Evolutionary conservation across 2,888 invertebrate species (phyloP).

Genomic region (Dasypolia templi): DNA sequence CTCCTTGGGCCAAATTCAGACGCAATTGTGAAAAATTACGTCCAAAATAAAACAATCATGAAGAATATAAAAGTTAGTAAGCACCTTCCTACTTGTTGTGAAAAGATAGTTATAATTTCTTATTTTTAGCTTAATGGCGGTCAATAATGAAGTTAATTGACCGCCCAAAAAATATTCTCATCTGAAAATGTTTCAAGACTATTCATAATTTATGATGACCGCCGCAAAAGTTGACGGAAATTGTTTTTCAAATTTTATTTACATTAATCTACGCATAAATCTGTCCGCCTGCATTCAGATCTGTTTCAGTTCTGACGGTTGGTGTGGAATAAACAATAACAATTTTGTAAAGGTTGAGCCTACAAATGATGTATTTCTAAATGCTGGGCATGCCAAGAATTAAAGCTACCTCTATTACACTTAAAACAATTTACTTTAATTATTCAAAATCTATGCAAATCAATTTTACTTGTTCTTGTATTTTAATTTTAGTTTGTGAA

Average conservation of each 20-base stretch:
- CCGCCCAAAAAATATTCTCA: slow-evolving; percentile 16
- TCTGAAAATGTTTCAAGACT: slow-evolving; percentile 19
- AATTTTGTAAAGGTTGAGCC: slow-evolving; percentile 3
- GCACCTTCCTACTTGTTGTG: background rate
- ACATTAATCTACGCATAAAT: slow-evolving; percentile 49
- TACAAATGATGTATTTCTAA: background rate
- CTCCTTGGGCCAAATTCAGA: background rate
- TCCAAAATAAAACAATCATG: background rate
- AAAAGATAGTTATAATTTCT: background rate
- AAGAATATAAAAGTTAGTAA: background rate
- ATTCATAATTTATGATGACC: slow-evolving; percentile 46
- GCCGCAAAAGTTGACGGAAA: slow-evolving; percentile 50
- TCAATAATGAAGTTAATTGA: slow-evolving; percentile 17
- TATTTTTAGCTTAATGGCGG: background rate
- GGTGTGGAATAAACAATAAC: slow-evolving; percentile 26
- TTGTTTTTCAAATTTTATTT: slow-evolving; percentile 49
- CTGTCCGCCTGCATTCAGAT: slow-evolving; percentile 12
- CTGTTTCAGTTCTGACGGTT: too few relatives aligned
- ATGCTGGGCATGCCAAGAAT: background rate
- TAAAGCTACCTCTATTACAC: too few relatives aligned
- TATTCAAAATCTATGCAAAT: too few relatives aligned
- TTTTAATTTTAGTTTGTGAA: too few relatives aligned
- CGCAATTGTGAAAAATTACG: background rate
- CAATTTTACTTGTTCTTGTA: too few relatives aligned
- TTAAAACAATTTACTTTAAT: too few relatives aligned